Conservation (phyloP, 2,888 invertebrate genomes). For the Tachina lurida region DNA sequence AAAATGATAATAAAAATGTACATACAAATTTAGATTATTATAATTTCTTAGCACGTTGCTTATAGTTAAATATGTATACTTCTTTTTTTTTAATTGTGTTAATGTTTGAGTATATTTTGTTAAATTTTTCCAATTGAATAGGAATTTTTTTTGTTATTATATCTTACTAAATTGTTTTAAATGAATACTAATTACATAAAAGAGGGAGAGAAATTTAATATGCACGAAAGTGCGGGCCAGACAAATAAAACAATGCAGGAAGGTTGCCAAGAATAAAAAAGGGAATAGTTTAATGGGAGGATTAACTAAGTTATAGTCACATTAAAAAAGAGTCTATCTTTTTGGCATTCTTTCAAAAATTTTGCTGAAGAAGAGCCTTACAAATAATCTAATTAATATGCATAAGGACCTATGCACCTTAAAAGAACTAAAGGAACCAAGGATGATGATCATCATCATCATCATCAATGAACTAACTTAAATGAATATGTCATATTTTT, state of each 20-base stretch:
- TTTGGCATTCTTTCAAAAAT: conserved; percentile 14
- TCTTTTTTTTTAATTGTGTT: conserved; percentile 29
- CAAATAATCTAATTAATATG: background rate
- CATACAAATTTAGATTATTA: conserved; percentile 61
- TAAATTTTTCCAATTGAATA: conserved; percentile 67
- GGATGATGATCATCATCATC: too few species aligned
- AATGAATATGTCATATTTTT: too few species aligned
- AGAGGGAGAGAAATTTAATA: conserved; percentile 37
- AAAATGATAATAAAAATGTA: conserved; percentile 41
- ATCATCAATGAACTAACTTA: too few species aligned
- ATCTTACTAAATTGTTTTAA: conserved; percentile 57
- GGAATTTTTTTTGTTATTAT: conserved; percentile 33
- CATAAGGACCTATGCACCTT: background rate
- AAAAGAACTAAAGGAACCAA: too few species aligned
- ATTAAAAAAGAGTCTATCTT: background rate
- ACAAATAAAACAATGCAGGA: background rate
- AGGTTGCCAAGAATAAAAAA: conserved; percentile 37
- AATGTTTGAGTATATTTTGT: conserved; percentile 29
- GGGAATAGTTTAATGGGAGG: background rate
- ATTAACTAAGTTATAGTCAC: background rate
- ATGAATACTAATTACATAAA: conserved; percentile 69
- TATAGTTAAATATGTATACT: background rate
- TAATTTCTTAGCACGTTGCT: conserved; percentile 71
- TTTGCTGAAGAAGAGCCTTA: background rate
- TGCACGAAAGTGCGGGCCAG: conserved; percentile 23